Base-by-base conservation (phyloP, 2,113 vertebrate species). In the Morone chrysops region DNA sequence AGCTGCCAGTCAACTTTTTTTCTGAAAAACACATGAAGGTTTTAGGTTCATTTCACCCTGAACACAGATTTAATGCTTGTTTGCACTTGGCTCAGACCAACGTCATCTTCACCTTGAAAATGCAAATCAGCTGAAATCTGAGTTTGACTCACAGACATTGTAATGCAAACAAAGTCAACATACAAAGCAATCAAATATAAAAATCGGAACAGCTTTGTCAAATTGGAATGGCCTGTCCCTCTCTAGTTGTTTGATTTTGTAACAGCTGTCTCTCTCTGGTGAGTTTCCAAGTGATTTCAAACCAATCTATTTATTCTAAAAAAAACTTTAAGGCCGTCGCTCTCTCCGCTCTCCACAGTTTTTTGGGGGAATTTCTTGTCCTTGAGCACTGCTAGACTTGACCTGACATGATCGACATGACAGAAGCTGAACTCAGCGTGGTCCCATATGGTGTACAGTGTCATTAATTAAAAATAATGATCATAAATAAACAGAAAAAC, bases 371-470 rank as follows among this genome's bases (percentile, higher is more conserved):
- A 41, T 63, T 50, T 57, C 20, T 25, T 66, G 17, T 48, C 20
- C 51, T 22, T 79, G 50, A 48, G 41, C 56, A 8, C 41, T 70
- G 53, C 50, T 69, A 0, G 1, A 56, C 61, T 53, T 4, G 43
- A 47, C 6, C 0, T 38, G 6, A 43, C 8, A 0, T n/a, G 6
- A 38, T 22, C 11, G 0, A 12, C 20, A 22, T 45, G 11, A 61
- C 53, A 54, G 6, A 68, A 62, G 36, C 65, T n/a, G 3, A 69
- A 59, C 2, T 3, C 1, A 7, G 50, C 56, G n/a, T 88, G 57
- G 89, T 85, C 80, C 91, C 38, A 5, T 45, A 48, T 78, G 38
- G 53, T 69, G 67, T 63, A 38, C 54, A 75, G 51, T 67, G 74
- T 73, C 12, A 40, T 70, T 40, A 71, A 53, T 48, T 14, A 48